Evolutionary conservation across 92 coral and sea anemone genomes (phyloP).

Genomic region (Parazoanthus atlanticus): DNA sequence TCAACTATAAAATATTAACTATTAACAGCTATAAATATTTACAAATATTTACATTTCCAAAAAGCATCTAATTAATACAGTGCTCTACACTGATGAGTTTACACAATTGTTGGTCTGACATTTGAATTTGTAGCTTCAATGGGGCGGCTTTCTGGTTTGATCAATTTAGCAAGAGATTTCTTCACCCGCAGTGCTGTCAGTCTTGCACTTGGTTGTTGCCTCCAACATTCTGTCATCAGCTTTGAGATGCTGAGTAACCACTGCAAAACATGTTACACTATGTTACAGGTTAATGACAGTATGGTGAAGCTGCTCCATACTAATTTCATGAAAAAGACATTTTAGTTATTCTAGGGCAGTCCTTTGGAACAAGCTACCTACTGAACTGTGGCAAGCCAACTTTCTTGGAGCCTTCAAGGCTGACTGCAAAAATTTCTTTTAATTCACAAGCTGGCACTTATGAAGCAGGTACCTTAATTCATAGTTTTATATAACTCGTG

Average conservation of each 20-base stretch:
- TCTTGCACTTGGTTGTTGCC: constrained; percentile 78
- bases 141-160: constrained; percentile 51
- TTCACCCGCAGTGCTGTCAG: constrained; percentile 86
- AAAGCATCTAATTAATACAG: background rate
- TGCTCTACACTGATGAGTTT: background rate
- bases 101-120: constrained; percentile 34
- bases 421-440: too few species aligned
- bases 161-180: constrained; percentile 73
- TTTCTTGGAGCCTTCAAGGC: too few species aligned
- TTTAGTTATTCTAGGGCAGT: too few species aligned
- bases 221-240: constrained; percentile 90
- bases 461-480: too few species aligned
- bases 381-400: too few species aligned
- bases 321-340: too few species aligned
- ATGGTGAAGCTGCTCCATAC: too few species aligned
- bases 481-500: too few species aligned
- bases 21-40: background rate
- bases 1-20: background rate
- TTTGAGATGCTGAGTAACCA: constrained; percentile 75
- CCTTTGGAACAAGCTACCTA: too few species aligned
- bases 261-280: constrained; percentile 39
- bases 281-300: background rate
- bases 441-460: too few species aligned
- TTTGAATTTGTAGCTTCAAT: constrained; percentile 8
- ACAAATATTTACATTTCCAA: constrained; percentile 21